Conservation (phyloP, 1,140 invertebrate genomes). For the Himalopsyche phryganea region DNA sequence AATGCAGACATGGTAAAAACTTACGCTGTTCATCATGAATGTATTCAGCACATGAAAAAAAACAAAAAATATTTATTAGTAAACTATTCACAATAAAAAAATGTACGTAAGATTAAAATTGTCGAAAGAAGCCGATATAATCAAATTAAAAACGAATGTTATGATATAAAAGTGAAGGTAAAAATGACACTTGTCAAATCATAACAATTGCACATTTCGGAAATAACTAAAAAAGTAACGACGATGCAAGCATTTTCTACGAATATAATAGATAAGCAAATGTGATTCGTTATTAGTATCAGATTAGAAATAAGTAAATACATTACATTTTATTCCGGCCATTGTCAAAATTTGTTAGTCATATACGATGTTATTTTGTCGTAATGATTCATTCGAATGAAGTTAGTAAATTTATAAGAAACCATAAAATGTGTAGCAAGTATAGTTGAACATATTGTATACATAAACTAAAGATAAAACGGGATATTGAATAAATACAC, state of each 20-base stretch:
- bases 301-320: conserved; percentile 18
- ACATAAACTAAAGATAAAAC: too few relatives aligned
- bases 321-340: conserved; percentile 25
- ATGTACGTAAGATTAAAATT: not conserved
- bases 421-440: too few relatives aligned
- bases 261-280: too few relatives aligned
- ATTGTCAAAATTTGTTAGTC: conserved; percentile 24
- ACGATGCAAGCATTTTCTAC: too few relatives aligned
- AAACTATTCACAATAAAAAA: not conserved
- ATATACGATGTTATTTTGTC: conserved; percentile 8
- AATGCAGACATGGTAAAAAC: conserved; percentile 1
- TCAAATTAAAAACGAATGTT: conserved; percentile 5
- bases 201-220: not conserved
- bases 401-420: too few relatives aligned
- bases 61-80: conserved; percentile 1
- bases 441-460: too few relatives aligned
- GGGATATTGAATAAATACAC: too few relatives aligned
- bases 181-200: not conserved
- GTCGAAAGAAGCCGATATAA: not conserved
- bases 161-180: not conserved
- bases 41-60: conserved; percentile 16
- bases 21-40: conserved; percentile 15
- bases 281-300: too few relatives aligned
- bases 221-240: not conserved
- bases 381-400: too few relatives aligned